These are phyloP conservation scores for Romanogobio albipinnatus DNA, from an alignment of 2,113 vertebrate genomes.

Conservation along the genomic window DNA sequence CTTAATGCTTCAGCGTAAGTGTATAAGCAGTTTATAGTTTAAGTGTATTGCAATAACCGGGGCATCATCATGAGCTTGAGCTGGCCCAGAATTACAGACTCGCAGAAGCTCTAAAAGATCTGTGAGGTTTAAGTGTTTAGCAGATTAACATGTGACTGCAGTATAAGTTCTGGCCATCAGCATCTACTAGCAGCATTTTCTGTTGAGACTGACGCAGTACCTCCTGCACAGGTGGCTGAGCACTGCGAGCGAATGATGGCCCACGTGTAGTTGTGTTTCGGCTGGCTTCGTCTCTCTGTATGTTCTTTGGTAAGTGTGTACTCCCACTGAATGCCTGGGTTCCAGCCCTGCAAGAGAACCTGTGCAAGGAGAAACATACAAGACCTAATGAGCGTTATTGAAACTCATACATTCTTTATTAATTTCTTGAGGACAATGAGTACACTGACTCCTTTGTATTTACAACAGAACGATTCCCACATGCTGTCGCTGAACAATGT, in stretches of 20 bases:
- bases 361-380: conserved; percentile 54
- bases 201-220: conserved; percentile 64
- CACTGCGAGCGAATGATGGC: conserved; percentile 81
- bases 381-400: neutral
- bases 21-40: too few relatives aligned
- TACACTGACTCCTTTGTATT: neutral
- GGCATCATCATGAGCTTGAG: neutral
- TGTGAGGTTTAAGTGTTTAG: neutral
- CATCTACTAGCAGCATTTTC: neutral
- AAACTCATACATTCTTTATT: neutral
- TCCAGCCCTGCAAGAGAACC: conserved; percentile 86
- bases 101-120: neutral
- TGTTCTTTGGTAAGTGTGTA: conserved; percentile 75
- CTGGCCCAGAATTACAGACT: neutral
- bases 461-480: neutral
- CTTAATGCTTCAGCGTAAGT: too few relatives aligned
- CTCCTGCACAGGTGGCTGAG: conserved; percentile 84
- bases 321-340: conserved; percentile 86
- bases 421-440: neutral
- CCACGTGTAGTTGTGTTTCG: conserved; percentile 83
- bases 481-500: neutral
- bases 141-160: neutral
- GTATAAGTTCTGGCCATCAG: neutral
- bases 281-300: conserved; percentile 63
- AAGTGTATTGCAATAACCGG: neutral